phyloP scores from a whole-genome alignment of 2,888 invertebrate genomes.

The Aphidoletes aphidimyza region DNA sequence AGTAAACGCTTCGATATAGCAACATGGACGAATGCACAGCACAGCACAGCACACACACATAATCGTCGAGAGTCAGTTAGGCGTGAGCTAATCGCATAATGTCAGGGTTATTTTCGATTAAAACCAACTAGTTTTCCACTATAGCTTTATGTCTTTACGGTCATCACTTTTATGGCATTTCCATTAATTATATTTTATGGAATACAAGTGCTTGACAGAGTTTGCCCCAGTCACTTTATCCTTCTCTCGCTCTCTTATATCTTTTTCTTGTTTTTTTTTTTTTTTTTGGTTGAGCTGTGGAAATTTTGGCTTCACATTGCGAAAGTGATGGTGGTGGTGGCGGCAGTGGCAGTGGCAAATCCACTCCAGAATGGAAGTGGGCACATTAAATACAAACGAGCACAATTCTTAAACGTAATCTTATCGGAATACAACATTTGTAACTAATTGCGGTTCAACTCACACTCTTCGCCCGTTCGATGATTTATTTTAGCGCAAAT shows the following conservation, averaged over 20 bases:
- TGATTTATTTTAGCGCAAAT: constrained; percentile 44
- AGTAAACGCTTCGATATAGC: background rate
- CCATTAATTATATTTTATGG: constrained; percentile 52
- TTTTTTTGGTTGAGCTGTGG: constrained; percentile 16
- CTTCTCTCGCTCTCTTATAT: no score
- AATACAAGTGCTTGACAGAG: constrained; percentile 5
- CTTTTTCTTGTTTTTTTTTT: no score
- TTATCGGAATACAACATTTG: constrained; percentile 45
- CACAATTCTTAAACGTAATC: constrained; percentile 21
- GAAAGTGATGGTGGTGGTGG: background rate
- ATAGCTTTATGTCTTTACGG: constrained; percentile 47
- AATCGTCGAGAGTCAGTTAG: background rate
- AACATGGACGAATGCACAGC: no score
- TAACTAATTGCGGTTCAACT: constrained; percentile 49
- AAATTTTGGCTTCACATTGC: constrained; percentile 15
- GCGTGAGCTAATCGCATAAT: constrained; percentile 52
- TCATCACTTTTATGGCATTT: constrained; percentile 48
- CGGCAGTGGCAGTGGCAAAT: background rate
- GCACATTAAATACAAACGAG: constrained; percentile 29
- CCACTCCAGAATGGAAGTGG: background rate
- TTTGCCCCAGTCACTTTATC: background rate
- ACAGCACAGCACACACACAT: background rate
- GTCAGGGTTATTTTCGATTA: constrained; percentile 27
- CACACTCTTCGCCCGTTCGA: background rate
- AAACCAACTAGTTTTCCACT: background rate